These are phyloP conservation scores for Phyllostomus discolor DNA, from an alignment of 2,113 vertebrate species.

Conservation along the genomic window DNA sequence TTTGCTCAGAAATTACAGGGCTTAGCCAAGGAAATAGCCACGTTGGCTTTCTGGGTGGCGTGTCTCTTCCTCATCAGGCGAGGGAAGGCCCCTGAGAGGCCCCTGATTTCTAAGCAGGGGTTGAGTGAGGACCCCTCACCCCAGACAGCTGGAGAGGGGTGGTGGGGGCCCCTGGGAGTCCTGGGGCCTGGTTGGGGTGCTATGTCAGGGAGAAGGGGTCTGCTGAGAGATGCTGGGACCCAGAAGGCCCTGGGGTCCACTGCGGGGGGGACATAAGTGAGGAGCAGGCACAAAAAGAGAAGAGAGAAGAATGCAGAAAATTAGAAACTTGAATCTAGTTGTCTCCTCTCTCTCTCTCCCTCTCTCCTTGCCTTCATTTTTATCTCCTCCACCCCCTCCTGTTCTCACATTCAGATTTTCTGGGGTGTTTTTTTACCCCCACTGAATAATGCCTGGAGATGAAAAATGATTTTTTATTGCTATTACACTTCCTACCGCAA, in stretches of 20 bases:
- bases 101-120: conserved; percentile 49
- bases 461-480: conserved; percentile 78
- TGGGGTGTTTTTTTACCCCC: background rate
- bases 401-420: conserved; percentile 40
- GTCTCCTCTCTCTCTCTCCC: background rate
- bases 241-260: background rate
- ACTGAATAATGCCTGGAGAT: conserved; percentile 64
- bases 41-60: conserved; percentile 27
- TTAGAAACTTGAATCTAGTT: background rate
- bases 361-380: background rate
- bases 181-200: background rate
- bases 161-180: background rate
- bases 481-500: conserved; percentile 83
- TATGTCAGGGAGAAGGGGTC: background rate
- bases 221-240: background rate
- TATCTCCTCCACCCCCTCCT: background rate
- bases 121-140: conserved; percentile 46
- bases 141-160: conserved; percentile 66
- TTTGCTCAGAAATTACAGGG: conserved; percentile 41
- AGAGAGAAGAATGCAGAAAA: background rate
- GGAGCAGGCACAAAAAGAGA: background rate
- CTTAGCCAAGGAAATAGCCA: background rate
- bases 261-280: background rate
- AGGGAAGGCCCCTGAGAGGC: conserved; percentile 41
- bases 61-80: background rate